Percentiles rank a stretch among this genome's conserved stretches.
Conservation (phyloP, 2,797 vertebrate species). For the Thripadectes ignobilis region DNA sequence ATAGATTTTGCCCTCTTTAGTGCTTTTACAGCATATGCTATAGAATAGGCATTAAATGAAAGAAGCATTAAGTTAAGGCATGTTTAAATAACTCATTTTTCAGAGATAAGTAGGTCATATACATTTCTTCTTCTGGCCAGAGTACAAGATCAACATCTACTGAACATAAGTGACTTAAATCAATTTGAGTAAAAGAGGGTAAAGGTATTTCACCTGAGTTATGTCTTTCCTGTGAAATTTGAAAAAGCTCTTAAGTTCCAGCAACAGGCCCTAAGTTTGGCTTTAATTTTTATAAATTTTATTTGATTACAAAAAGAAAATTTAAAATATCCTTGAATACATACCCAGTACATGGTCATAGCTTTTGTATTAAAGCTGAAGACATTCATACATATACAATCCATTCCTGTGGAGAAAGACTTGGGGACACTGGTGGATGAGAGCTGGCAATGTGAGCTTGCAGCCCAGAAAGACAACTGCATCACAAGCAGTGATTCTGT, state of each 20-base stretch:
- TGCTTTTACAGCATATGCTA: constrained; percentile 1
- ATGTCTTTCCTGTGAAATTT: background rate
- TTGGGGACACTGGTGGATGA: background rate
- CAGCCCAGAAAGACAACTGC: background rate
- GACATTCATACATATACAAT: background rate
- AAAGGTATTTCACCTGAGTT: background rate
- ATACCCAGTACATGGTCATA: background rate
- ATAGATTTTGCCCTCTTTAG: constrained; percentile 4
- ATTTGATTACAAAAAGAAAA: background rate
- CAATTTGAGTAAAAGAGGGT: background rate
- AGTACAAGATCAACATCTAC: background rate
- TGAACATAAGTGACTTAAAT: background rate
- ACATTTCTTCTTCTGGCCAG: background rate
- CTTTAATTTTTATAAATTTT: background rate
- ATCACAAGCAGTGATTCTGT: background rate
- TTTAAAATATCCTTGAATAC: background rate
- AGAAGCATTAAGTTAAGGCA: background rate
- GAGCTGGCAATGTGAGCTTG: accelerated
- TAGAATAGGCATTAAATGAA: constrained; percentile 11
- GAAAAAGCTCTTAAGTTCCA: background rate
- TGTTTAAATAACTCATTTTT: constrained; percentile 9
- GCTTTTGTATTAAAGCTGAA: background rate
- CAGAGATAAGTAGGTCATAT: background rate
- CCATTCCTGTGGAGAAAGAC: background rate
- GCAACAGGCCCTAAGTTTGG: background rate